A percentile compares a stretch with the other conserved stretches of the same genome.
phyloP scores from a whole-genome alignment of 2,113 vertebrate species.

The Sturnus vulgaris region DNA sequence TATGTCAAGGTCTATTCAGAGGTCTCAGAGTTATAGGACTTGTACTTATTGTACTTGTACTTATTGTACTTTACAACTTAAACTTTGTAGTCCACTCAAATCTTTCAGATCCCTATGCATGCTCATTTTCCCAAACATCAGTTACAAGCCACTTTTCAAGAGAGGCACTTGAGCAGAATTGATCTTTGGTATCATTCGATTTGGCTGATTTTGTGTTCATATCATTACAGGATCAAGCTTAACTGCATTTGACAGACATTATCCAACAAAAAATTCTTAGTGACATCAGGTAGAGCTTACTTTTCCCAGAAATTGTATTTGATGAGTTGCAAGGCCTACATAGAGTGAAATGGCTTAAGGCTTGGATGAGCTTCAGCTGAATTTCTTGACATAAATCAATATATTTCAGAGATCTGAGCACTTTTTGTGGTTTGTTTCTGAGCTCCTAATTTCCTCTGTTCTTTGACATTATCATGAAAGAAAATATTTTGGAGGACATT shows the following conservation, averaged over 20 bases:
- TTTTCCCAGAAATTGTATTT: not conserved
- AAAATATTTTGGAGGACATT: not conserved
- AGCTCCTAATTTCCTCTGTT: not conserved
- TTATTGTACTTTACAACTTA: not conserved
- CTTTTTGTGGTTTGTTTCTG: not conserved
- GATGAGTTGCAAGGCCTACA: not conserved
- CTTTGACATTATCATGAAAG: not conserved
- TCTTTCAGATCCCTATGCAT: fast-evolving
- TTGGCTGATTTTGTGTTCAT: not conserved
- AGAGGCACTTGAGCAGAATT: not conserved
- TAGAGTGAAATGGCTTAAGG: not conserved
- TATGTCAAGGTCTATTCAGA: not conserved
- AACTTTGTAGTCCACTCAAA: not conserved
- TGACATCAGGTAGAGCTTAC: not conserved
- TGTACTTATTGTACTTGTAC: too few species aligned
- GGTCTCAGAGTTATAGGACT: not conserved
- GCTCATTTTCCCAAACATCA: not conserved
- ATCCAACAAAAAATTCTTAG: not conserved
- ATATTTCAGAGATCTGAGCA: not conserved
- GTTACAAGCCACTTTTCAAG: not conserved
- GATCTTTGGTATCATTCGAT: not conserved
- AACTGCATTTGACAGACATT: not conserved
- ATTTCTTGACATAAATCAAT: not conserved
- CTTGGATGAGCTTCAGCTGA: not conserved
- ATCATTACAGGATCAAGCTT: not conserved